Base-by-base conservation (phyloP, 2,113 vertebrate species). In the Melanocharis versteri region DNA sequence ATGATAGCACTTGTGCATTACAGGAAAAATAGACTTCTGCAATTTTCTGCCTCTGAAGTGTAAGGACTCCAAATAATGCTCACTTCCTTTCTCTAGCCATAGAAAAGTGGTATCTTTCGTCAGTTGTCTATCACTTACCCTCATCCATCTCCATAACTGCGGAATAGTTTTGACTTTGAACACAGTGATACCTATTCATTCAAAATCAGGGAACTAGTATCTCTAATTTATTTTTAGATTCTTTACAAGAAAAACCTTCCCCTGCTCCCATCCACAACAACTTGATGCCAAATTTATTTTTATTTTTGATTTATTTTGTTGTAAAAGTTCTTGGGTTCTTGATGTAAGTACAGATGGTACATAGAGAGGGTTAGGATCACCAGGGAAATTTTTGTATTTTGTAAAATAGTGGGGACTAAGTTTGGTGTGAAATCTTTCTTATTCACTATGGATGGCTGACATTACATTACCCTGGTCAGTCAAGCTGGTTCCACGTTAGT, bases 311-410 rank as follows among this genome's bases (percentile, higher is more conserved):
- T 80, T 45, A 44, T 77, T 68, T 75, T 7, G 3, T 28, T 48
- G 7, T 48, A 31, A 28, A 83, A 37, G 3, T 58, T 80, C 21
- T 86, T 21, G 42, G 1, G 6, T 73, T 83, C 39, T 90, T 27
- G 54, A 0, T 1, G 3, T 8, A 64, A 7, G 2, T 17, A 45
- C 12, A 39, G 9, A 24, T 26, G 3, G 9, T 35, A 40, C 5
- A 6, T 1, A 31, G 19, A 30, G 39, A 53, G 13, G 15, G 5
- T 26, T 35, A 51, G 19, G 7, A 7, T 73, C n/a, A 44, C 15
- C 15, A 50, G 10, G 33, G 3, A 72, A 35, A 53, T 17, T 6
- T 89, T 24, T 54, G 10, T 54, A 3, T 20, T 78, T 75, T 45
- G 8, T 35, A 7, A 75, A 75, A 75, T 30, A 9, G n/a, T 51